Evolutionary conservation across 23 tunicate species (phyloP), one percentile per base, ranked within the genome.

Genomic region (Halocynthia aurantium): DNA sequence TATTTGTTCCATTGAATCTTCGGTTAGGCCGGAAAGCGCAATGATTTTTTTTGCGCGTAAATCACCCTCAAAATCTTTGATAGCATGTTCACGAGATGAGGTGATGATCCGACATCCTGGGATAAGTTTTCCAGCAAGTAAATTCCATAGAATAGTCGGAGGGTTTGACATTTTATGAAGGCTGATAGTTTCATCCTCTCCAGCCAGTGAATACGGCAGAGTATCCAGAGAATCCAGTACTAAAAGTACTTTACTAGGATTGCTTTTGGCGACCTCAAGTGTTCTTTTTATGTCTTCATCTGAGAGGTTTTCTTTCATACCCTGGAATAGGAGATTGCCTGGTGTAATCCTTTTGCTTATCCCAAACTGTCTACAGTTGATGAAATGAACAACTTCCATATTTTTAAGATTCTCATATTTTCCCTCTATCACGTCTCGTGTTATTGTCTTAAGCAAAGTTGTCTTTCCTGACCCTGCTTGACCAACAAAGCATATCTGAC

Each of bases 151-250:
- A 64, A 64, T 64, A 7, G 69, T 44, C 22, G 20, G 44, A 8
- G 69, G 69, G 7, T 64, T 64, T 64, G 69, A 31, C 22, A 19
- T 10, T 44, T 7, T 44, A 7, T 8, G 8, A 8, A 64, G 8
- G 22, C 22, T 44, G 10, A 64, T 64, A 10, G 7, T 8, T 10
- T 64, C 10, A 10, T 64, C 20, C 20, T 19, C 69, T 44, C 69
- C 69, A 10, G 20, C 69, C 8, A 64, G 44, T 7, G 8, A 7
- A 64, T 64, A 64, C 10, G 20, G 69, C 20, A 64, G 69, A 64
- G 69, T 19, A 64, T 64, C 69, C 10, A 64, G 22, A 8, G 69
- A 64, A 10, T 64, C 69, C 8, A 64, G 69, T 64, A 64, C 69
- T 19, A 64, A 64, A 7, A 64, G 10, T 19, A 64, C 8, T 7